Evolutionary conservation across 2,888 invertebrate genomes (phyloP).

Genomic region (Acanthacorydalis orientalis): DNA sequence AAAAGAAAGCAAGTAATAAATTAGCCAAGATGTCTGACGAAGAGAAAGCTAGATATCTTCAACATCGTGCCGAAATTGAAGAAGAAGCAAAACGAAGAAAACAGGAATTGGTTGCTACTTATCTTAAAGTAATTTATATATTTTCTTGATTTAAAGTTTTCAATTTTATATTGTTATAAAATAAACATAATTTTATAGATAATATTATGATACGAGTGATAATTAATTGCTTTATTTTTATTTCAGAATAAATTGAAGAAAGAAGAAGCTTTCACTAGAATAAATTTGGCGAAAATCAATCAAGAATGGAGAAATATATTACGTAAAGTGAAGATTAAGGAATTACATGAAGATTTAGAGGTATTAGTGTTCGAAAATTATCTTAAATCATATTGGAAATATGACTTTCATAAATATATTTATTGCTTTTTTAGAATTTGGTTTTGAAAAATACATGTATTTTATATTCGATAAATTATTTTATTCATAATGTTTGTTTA

Average conservation of each 20-base stretch:
- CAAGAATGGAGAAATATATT: constrained; percentile 69
- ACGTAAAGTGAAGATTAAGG: constrained; percentile 57
- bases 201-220: no score
- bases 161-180: no score
- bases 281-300: constrained; percentile 71
- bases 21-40: constrained; percentile 74
- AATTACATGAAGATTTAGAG: constrained; percentile 50
- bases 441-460: no score
- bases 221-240: constrained; percentile 3
- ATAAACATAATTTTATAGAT: no score
- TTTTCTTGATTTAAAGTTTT: background rate
- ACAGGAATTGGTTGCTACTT: constrained; percentile 60
- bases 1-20: constrained; percentile 61
- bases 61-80: constrained; percentile 66
- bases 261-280: constrained; percentile 60
- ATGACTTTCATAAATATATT: no score
- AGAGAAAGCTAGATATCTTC: constrained; percentile 62
- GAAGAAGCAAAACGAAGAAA: constrained; percentile 66
- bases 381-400: no score
- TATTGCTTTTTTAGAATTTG: no score
- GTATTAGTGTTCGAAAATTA: no score
- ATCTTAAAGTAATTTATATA: constrained; percentile 47
- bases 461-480: no score
- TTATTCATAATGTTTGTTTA: no score
- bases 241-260: constrained; percentile 64